A percentile compares a stretch with the other conserved stretches of the same genome.
These are phyloP conservation scores for Urocynchramus pylzowi DNA, from an alignment of 2,113 vertebrate species.

Conservation along the genomic window DNA sequence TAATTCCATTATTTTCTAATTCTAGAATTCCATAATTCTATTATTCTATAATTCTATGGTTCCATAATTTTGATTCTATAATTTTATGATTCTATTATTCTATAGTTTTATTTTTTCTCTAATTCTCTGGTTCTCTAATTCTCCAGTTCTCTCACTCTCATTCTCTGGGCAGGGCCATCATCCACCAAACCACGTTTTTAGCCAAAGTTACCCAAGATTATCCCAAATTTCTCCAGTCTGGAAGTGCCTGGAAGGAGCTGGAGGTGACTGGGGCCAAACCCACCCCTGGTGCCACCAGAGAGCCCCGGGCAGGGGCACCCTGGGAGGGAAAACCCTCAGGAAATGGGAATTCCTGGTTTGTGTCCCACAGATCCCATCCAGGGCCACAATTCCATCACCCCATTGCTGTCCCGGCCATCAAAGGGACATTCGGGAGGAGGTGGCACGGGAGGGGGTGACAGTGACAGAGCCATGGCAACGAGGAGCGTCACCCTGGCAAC, in stretches of 20 bases:
- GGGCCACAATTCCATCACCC: not conserved
- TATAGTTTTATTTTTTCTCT: not conserved
- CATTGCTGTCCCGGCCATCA: rapidly evolving
- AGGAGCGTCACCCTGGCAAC: not conserved
- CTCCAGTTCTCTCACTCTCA: not conserved
- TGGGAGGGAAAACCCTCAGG: not conserved
- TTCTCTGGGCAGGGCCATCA: not conserved
- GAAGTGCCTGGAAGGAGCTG: not conserved
- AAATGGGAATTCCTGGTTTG: not conserved
- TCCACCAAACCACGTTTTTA: not conserved
- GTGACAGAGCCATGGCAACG: not conserved
- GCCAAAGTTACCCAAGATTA: not conserved
- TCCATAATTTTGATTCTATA: not conserved
- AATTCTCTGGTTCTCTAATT: no score
- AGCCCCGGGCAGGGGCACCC: not conserved
- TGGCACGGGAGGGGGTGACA: not conserved
- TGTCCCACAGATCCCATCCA: not conserved
- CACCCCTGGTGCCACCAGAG: not conserved
- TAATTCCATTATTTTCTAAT: rapidly evolving
- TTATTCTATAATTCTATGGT: not conserved
- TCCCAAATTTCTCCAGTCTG: not conserved
- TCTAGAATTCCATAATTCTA: rapidly evolving
- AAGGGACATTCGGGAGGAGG: not conserved
- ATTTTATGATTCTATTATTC: not conserved
- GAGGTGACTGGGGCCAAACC: not conserved